phyloP scores from a whole-genome alignment of 2,113 vertebrate species.

The Condylura cristata region DNA sequence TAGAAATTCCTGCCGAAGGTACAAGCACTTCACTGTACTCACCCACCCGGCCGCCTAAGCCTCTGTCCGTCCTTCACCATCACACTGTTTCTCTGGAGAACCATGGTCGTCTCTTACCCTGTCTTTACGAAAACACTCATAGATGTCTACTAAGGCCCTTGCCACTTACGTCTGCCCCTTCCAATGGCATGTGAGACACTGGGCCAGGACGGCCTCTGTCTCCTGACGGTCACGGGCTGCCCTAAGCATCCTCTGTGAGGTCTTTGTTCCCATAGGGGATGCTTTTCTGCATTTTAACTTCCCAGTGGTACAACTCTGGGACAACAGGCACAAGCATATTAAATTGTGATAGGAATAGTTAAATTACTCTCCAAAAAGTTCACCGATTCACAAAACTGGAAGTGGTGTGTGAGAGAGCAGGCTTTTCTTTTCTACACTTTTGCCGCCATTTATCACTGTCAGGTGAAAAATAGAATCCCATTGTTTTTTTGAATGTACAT shows the following conservation, averaged over 20 bases:
- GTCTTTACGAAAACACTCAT: neutral
- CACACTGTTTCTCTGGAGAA: neutral
- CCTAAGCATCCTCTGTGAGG: neutral
- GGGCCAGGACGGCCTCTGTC: no score
- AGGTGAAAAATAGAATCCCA: slow-evolving; percentile 17
- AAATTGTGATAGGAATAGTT: neutral
- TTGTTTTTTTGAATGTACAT: slow-evolving; percentile 48
- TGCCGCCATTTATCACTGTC: slow-evolving; percentile 38
- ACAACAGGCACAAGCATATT: neutral
- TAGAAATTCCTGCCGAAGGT: neutral
- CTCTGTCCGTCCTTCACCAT: no score
- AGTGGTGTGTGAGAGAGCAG: neutral
- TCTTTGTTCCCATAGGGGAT: neutral
- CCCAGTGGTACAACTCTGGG: neutral
- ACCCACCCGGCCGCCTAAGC: neutral
- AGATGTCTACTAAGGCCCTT: neutral
- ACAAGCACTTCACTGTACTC: rapidly evolving
- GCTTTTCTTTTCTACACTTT: slow-evolving; percentile 35
- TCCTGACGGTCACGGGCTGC: no score
- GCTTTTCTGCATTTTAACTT: neutral
- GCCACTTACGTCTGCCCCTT: neutral
- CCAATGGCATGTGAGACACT: no score
- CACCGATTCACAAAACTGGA: slow-evolving; percentile 11
- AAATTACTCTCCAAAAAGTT: slow-evolving; percentile 35
- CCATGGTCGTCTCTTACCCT: neutral